These are phyloP conservation scores for Trachemys scripta DNA, from an alignment of 2,113 vertebrate genomes.

Conservation along the genomic window DNA sequence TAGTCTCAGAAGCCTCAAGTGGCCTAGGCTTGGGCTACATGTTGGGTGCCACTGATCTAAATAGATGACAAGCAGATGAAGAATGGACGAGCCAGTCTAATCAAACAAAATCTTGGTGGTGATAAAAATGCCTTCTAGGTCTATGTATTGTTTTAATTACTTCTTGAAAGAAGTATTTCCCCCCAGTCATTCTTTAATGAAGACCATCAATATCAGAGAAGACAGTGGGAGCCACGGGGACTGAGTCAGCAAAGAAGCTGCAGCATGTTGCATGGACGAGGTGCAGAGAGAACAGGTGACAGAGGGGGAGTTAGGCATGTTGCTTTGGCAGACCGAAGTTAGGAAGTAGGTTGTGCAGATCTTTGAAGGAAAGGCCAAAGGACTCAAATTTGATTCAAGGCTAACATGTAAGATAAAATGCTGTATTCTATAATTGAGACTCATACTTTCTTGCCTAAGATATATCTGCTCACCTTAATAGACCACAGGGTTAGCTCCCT, in stretches of 20 bases:
- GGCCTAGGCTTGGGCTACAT: background rate
- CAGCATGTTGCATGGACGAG: background rate
- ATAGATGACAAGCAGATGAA: background rate
- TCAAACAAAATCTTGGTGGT: background rate
- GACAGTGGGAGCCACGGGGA: background rate
- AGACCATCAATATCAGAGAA: background rate
- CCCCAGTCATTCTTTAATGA: no score
- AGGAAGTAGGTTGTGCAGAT: background rate
- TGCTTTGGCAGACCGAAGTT: background rate
- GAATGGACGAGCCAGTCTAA: background rate
- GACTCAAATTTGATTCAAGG: background rate
- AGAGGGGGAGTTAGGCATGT: background rate
- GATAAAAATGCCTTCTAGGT: background rate
- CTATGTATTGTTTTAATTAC: background rate
- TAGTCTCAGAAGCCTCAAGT: background rate
- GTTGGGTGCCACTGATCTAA: background rate
- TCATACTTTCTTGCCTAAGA: background rate
- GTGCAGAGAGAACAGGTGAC: background rate
- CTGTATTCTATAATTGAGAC: background rate
- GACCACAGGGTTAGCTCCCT: no score
- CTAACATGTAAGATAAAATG: background rate
- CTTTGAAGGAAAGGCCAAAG: background rate
- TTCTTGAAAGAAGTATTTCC: background rate
- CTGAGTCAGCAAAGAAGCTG: background rate
- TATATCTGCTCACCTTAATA: background rate